Conservation (phyloP, 2,113 vertebrate species). For the Serinus canaria region DNA sequence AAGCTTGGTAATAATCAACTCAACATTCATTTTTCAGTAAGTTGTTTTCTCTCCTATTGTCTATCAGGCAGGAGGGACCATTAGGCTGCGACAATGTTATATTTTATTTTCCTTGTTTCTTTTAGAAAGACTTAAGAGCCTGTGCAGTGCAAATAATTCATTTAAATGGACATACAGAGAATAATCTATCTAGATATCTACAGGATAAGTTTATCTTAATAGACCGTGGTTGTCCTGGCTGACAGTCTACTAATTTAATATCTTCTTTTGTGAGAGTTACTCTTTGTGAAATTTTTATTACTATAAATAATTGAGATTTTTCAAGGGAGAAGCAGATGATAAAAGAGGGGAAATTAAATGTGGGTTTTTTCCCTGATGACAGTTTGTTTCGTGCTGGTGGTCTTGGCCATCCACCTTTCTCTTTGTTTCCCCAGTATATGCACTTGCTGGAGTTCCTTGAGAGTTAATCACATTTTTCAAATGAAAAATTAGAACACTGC, state of each 20-base stretch:
- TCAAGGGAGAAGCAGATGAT: not conserved
- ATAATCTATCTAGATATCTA: not conserved
- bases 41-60: not conserved
- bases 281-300: not conserved
- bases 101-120: slow-evolving; percentile 29
- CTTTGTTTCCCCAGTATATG: not conserved
- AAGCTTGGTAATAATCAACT: not conserved
- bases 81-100: slow-evolving; percentile 10
- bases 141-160: slow-evolving; percentile 1
- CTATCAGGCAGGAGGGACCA: slow-evolving; percentile 16
- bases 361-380: not conserved
- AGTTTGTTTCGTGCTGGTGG: not conserved
- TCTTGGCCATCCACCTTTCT: not conserved
- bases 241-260: not conserved
- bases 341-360: not conserved
- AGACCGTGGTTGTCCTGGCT: not conserved
- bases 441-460: not conserved
- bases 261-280: not conserved
- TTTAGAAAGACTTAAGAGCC: not conserved
- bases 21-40: not conserved
- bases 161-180: slow-evolving; percentile 14
- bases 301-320: not conserved
- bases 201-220: slow-evolving; percentile 15
- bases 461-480: not conserved
- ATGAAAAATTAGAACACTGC: not conserved